A percentile compares a stretch with the other conserved stretches of the same genome.
Evolutionary conservation across 2,113 vertebrate species (phyloP).

Genomic region (Theropithecus gelada): DNA sequence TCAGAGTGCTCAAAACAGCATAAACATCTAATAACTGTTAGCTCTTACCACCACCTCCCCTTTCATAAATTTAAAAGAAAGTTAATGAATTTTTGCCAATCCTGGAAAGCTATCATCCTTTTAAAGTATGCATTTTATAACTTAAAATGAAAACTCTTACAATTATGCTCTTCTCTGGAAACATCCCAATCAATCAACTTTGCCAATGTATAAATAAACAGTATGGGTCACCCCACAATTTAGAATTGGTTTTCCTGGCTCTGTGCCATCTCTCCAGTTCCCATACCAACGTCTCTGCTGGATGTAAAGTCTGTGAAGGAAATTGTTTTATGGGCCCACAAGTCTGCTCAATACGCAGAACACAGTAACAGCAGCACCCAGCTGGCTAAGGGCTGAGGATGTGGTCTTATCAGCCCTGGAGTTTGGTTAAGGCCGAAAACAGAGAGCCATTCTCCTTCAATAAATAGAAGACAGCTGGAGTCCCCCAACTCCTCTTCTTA

Average conservation of each 20-base stretch:
- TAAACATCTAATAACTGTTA: neutral
- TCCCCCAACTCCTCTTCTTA: neutral
- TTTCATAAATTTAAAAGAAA: neutral
- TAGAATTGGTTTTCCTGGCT: neutral
- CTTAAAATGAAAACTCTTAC: neutral
- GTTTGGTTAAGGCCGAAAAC: neutral
- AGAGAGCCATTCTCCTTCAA: neutral
- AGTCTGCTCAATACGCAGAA: too few species aligned
- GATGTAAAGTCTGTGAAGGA: neutral
- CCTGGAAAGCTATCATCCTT: neutral
- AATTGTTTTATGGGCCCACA: neutral
- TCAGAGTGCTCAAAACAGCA: neutral
- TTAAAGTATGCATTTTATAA: constrained; percentile 2
- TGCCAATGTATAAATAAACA: neutral
- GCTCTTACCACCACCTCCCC: neutral
- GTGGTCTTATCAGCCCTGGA: neutral
- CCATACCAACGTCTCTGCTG: neutral
- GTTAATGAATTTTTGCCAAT: neutral
- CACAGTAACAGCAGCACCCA: fast-evolving
- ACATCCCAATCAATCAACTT: neutral
- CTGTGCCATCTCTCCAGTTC: neutral
- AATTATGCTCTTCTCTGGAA: constrained; percentile 5
- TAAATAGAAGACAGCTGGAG: neutral
- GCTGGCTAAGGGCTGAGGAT: neutral
- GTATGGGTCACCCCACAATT: neutral